Evolutionary conservation across 2,797 vertebrate species (phyloP).

Genomic region (Crypturellus tataupa): DNA sequence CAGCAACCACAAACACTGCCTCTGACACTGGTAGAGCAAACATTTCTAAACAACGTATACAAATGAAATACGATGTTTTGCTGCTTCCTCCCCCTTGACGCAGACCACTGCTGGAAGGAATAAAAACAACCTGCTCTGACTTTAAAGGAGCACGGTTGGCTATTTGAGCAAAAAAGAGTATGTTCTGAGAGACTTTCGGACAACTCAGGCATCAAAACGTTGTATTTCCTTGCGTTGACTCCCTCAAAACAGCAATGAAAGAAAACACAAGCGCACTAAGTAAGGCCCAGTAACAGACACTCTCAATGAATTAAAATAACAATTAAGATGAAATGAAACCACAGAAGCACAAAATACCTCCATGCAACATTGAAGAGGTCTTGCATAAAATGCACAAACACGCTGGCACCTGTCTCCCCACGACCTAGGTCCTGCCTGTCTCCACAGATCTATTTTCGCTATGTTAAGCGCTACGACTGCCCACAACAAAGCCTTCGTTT

Average conservation of each 20-base stretch:
- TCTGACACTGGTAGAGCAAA: slow-evolving; percentile 1
- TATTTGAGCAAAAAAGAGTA: neutral
- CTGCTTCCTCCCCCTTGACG: neutral
- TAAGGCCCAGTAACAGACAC: neutral
- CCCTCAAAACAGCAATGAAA: neutral
- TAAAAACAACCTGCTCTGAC: neutral
- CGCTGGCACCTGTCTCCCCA: neutral
- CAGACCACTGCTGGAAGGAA: neutral
- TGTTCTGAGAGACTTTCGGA: neutral
- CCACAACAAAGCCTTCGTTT: neutral
- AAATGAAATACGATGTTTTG: slow-evolving; percentile 24
- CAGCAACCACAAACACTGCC: neutral
- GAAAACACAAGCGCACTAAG: neutral
- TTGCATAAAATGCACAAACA: neutral
- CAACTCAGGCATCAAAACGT: neutral
- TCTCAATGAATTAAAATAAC: neutral
- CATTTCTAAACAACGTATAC: neutral
- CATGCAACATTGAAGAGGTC: rapidly evolving
- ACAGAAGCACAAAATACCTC: neutral
- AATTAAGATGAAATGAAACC: neutral
- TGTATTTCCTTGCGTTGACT: neutral
- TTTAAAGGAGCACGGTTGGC: neutral
- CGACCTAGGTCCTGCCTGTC: rapidly evolving
- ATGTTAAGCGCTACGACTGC: rapidly evolving
- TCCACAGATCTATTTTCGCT: neutral